A percentile compares a stretch with the other conserved stretches of the same genome.
Evolutionary conservation across 2,888 invertebrate genomes (phyloP).

Genomic region (Ophion obscuratus): DNA sequence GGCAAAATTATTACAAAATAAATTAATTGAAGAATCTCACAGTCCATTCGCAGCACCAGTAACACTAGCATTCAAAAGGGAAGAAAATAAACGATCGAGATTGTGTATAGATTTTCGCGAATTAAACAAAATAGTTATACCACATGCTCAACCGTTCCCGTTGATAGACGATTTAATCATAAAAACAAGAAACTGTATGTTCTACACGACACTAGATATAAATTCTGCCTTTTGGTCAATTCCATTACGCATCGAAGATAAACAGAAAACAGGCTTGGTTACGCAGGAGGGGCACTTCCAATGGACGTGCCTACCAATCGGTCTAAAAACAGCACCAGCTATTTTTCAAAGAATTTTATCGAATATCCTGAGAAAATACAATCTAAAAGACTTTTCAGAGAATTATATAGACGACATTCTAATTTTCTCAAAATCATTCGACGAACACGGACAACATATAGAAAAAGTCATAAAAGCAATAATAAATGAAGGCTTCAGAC

Average conservation of each 20-base stretch:
- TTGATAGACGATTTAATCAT: conserved; percentile 20
- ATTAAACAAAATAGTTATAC: conserved; percentile 27
- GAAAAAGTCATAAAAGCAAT: conserved; percentile 52
- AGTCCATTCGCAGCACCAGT: conserved; percentile 23
- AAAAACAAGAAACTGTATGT: conserved; percentile 25
- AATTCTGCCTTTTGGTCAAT: conserved; percentile 29
- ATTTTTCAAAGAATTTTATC: conserved; percentile 22
- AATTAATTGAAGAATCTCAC: conserved; percentile 15
- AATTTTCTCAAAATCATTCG: conserved; percentile 51
- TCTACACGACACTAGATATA: conserved; percentile 23
- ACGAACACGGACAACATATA: conserved; percentile 49
- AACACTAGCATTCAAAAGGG: conserved; percentile 26
- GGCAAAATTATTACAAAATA: conserved; percentile 18
- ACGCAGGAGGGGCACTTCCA: conserved; percentile 27
- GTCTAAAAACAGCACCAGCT: conserved; percentile 28
- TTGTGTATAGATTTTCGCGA: conserved; percentile 24
- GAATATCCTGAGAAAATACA: conserved; percentile 36
- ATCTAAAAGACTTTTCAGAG: conserved; percentile 50
- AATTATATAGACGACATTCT: conserved; percentile 27
- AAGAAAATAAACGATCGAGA: conserved; percentile 21
- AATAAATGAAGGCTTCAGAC: conserved; percentile 46
- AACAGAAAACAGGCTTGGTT: conserved; percentile 22
- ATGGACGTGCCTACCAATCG: conserved; percentile 19
- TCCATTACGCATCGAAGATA: conserved; percentile 25
- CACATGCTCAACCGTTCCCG: conserved; percentile 15